phyloP scores from a whole-genome alignment of 2,888 invertebrate genomes.

The Dryomyza anilis region DNA sequence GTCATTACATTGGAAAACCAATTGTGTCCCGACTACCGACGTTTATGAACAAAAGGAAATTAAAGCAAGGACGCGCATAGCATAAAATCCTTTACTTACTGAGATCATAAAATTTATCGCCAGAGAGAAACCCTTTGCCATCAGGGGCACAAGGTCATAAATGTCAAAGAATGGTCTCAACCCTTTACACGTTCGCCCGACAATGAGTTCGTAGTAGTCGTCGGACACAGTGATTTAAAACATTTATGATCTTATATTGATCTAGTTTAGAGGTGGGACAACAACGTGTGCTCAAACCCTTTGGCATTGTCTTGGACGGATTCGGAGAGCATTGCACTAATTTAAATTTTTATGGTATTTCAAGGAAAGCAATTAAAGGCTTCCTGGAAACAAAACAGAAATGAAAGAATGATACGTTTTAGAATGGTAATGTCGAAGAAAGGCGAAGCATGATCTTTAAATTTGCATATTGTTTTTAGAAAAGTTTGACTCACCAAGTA shows the following conservation, averaged over 20 bases:
- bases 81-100: constrained; percentile 4
- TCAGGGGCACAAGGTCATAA: constrained; percentile 7
- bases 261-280: neutral
- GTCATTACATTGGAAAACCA: neutral
- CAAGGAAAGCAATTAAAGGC: neutral
- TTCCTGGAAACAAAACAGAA: constrained; percentile 20
- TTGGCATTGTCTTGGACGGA: neutral
- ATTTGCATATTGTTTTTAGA: neutral
- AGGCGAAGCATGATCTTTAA: neutral
- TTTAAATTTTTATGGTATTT: constrained; percentile 4
- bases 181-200: constrained; percentile 10
- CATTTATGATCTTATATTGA: constrained; percentile 11
- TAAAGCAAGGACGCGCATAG: neutral
- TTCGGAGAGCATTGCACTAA: constrained; percentile 17
- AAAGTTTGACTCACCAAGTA: no score
- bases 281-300: neutral
- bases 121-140: neutral
- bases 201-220: no score
- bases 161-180: constrained; percentile 6
- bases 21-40: neutral
- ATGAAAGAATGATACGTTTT: no score
- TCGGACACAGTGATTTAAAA: neutral
- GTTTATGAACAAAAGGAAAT: neutral
- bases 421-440: neutral
- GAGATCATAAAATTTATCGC: constrained; percentile 7